These are phyloP conservation scores for Mamestra brassicae DNA, from an alignment of 2,888 invertebrate genomes.

Conservation along the genomic window DNA sequence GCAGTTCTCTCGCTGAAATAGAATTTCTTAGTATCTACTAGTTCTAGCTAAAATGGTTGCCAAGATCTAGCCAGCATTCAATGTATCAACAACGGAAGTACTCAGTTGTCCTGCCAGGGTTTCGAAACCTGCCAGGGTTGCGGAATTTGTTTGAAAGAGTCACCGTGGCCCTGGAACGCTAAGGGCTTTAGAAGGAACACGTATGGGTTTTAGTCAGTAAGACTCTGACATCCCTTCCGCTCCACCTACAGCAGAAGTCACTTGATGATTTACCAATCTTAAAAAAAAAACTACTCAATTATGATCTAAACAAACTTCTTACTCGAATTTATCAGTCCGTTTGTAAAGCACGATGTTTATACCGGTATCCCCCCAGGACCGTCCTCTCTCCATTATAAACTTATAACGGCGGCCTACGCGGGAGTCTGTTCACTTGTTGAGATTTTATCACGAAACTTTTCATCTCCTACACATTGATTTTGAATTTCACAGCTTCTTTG, in stretches of 20 bases:
- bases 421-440: constrained; percentile 36
- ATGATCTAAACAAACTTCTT: constrained; percentile 12
- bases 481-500: constrained; percentile 1
- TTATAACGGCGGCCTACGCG: constrained; percentile 31
- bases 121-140: too few relatives aligned
- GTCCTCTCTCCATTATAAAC: constrained; percentile 12
- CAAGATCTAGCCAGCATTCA: neutral
- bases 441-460: constrained; percentile 14
- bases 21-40: neutral
- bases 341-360: constrained; percentile 12
- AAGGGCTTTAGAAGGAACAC: too few relatives aligned
- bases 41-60: neutral
- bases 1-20: neutral
- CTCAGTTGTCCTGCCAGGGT: neutral
- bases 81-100: neutral
- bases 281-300: neutral
- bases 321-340: constrained; percentile 15
- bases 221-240: too few relatives aligned
- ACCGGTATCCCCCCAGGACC: constrained; percentile 39
- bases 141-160: too few relatives aligned
- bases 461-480: constrained; percentile 1
- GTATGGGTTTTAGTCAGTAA: too few relatives aligned
- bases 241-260: too few relatives aligned
- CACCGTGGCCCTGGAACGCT: too few relatives aligned
- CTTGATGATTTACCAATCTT: too few relatives aligned